These are phyloP conservation scores for Neotoma lepida DNA, from an alignment of 2,113 vertebrate species.

Conservation along the genomic window DNA sequence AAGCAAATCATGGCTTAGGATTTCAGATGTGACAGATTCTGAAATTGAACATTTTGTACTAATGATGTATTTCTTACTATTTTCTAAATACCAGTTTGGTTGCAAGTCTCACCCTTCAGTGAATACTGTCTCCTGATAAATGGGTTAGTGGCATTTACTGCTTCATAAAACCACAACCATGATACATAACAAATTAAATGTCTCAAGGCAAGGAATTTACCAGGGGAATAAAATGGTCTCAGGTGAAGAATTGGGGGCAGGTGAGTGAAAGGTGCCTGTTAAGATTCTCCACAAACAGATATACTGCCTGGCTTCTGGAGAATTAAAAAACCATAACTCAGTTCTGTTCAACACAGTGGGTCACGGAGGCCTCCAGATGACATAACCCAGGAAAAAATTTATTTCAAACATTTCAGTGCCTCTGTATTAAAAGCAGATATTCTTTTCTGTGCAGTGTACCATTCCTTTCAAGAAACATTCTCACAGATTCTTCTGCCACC, in stretches of 20 bases:
- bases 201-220: background rate
- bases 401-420: background rate
- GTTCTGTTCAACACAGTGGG: background rate
- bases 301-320: background rate
- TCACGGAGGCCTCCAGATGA: background rate
- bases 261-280: background rate
- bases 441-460: background rate
- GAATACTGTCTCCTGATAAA: background rate
- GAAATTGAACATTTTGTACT: background rate
- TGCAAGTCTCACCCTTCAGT: background rate
- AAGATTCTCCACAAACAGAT: background rate
- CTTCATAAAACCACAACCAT: conserved; percentile 65
- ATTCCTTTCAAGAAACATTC: background rate
- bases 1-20: conserved; percentile 7
- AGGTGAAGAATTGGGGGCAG: background rate
- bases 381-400: background rate
- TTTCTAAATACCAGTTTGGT: conserved; percentile 27
- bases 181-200: conserved; percentile 46
- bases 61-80: conserved; percentile 36
- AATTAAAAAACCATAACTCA: background rate
- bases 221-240: conserved; percentile 1
- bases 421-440: background rate
- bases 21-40: conserved; percentile 20
- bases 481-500: background rate
- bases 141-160: conserved; percentile 49